Percentiles rank a stretch among this genome's conserved stretches.
phyloP scores from a whole-genome alignment of 2,797 vertebrate genomes.

The Neopelma chrysocephalum region DNA sequence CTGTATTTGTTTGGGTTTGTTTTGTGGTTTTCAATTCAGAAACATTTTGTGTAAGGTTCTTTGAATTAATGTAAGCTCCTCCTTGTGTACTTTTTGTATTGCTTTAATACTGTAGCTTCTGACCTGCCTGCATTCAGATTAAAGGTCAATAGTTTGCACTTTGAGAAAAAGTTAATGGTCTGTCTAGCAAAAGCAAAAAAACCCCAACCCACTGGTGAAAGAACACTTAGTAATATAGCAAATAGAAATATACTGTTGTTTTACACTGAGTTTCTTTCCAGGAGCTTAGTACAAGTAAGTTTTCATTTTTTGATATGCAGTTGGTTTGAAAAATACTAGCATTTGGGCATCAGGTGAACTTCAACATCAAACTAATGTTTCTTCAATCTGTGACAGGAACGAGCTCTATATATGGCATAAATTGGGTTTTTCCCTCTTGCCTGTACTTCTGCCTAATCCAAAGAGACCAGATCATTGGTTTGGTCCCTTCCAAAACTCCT shows the following conservation, averaged over 20 bases:
- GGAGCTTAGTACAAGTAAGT: constrained; percentile 37
- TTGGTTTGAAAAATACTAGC: constrained; percentile 42
- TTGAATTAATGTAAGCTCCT: constrained; percentile 26
- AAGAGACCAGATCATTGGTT: constrained; percentile 66
- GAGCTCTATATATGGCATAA: constrained; percentile 29
- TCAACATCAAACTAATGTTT: constrained; percentile 47
- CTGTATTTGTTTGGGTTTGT: constrained; percentile 54
- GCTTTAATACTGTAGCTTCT: constrained; percentile 54
- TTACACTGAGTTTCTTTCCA: constrained; percentile 32
- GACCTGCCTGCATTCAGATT: constrained; percentile 35
- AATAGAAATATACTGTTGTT: not conserved
- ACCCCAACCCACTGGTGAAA: not conserved
- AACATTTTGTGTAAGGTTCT: constrained; percentile 38
- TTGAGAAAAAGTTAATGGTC: constrained; percentile 17
- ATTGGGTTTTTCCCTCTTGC: constrained; percentile 54
- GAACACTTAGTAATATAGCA: not conserved
- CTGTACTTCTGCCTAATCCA: constrained; percentile 69
- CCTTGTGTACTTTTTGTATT: constrained; percentile 53
- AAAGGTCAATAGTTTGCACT: constrained; percentile 44
- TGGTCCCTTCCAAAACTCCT: constrained; percentile 70
- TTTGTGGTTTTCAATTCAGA: constrained; percentile 52
- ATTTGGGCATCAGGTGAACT: constrained; percentile 57
- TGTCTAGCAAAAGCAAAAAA: not conserved
- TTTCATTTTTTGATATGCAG: constrained; percentile 20
- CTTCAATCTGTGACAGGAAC: constrained; percentile 53